These are phyloP conservation scores for Denticeps clupeoides DNA, from an alignment of 2,797 vertebrate species.

Conservation along the genomic window DNA sequence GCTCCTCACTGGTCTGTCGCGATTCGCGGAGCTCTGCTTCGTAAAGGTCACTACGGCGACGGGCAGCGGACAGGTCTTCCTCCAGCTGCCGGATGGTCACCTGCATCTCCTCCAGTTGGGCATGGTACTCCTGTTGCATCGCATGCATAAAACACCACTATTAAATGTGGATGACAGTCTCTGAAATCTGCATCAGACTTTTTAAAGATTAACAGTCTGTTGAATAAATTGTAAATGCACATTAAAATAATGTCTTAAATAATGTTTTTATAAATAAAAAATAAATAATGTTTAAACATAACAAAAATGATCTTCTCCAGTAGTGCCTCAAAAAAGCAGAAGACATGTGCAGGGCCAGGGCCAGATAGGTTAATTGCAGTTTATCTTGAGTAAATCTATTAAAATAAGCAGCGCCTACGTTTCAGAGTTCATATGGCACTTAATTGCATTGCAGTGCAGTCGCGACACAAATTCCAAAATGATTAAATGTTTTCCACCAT, in stretches of 20 bases:
- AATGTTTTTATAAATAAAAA: too few species aligned
- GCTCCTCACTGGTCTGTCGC: constrained; percentile 79
- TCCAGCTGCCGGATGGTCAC: constrained; percentile 92
- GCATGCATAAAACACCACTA: neutral
- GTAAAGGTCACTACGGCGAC: constrained; percentile 89
- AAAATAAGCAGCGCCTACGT: neutral
- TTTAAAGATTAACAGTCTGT: too few species aligned
- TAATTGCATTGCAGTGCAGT: neutral
- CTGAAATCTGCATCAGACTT: too few species aligned
- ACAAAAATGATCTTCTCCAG: too few species aligned
- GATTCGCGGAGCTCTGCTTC: constrained; percentile 90
- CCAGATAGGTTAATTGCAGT: constrained; percentile 17
- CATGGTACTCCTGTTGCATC: constrained; percentile 81
- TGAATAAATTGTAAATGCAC: too few species aligned
- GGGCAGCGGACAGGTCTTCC: constrained; percentile 91
- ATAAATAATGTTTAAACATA: too few species aligned
- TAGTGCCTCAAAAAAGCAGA: neutral
- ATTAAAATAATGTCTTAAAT: too few species aligned
- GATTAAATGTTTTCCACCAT: neutral
- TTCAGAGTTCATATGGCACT: neutral
- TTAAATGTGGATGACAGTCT: too few species aligned
- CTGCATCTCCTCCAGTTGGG: constrained; percentile 94
- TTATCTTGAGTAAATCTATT: constrained; percentile 23
- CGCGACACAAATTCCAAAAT: neutral
- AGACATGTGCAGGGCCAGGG: neutral